Base-by-base conservation (phyloP, 2,113 vertebrate genomes). In the Psettodes erumei region DNA sequence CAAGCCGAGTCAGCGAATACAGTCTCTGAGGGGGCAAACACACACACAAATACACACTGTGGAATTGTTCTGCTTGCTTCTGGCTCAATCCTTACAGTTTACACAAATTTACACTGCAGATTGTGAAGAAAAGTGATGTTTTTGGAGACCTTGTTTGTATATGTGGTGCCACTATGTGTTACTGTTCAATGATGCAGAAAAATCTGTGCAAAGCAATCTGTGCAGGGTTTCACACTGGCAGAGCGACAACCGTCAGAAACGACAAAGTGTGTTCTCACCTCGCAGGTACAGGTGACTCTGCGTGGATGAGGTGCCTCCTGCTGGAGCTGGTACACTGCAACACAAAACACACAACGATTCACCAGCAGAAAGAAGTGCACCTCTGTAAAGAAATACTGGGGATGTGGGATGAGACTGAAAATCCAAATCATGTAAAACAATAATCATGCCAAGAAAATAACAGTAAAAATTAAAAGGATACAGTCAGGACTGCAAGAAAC, bases 231-330 rank as follows among this genome's bases (percentile, higher is more conserved):
- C n/a, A n/a, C n/a, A n/a, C n/a, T n/a, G n/a, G n/a, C n/a, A n/a
- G n/a, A n/a, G n/a, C n/a, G n/a, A n/a, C 23, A 27, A 42, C 2
- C 16, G 40, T 42, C 40, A 42, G 16, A 18, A 42, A 53, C 15
- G 1, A 37, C 38, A 23, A 51, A 4, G 23, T 1, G 32, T 51
- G 40, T 38, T 74, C 89, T 93, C 58, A 94, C 94, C 91, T 94
- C 94, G 74, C 78, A 84, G 50, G 86, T 90, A 71, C 94, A 94
- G 58, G 94, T 94, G 89, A 94, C 42, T 75, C 94, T 95, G 78
- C 98, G 95, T 56, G 98, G 98, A 83, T 99, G 97, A 13, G 98
- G 97, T 48, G 98, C 98, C 95, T 99, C 98, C 92, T 99, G 98
- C 86, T 99, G 98, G 82, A 99, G 93, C 88, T 99, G 98, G 91